Conservation (phyloP, 1,140 invertebrate species). For the Periplaneta americana region DNA sequence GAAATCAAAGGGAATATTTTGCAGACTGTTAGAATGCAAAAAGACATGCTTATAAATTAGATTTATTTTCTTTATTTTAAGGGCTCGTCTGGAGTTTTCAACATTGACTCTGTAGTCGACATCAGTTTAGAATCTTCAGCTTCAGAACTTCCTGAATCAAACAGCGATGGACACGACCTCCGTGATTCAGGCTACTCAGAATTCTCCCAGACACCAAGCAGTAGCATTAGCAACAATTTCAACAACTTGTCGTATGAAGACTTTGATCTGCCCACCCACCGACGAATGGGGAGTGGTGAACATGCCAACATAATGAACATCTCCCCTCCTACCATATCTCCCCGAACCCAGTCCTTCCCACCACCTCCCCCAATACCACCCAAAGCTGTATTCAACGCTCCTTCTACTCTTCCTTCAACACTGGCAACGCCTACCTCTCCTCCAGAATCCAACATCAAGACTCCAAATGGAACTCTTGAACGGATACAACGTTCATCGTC, state of each 20-base stretch:
- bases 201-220: slow-evolving; percentile 44
- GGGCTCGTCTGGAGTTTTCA: slow-evolving; percentile 19
- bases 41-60: neutral
- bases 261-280: slow-evolving; percentile 35
- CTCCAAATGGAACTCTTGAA: slow-evolving; percentile 34
- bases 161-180: slow-evolving; percentile 36
- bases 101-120: slow-evolving; percentile 18
- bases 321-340: slow-evolving; percentile 37
- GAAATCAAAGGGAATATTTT: too few relatives aligned
- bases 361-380: slow-evolving; percentile 31
- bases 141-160: slow-evolving; percentile 22
- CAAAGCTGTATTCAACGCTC: slow-evolving; percentile 25
- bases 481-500: slow-evolving; percentile 33
- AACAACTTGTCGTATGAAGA: slow-evolving; percentile 52
- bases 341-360: slow-evolving; percentile 21
- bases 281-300: slow-evolving; percentile 27
- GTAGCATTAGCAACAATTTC: slow-evolving; percentile 43
- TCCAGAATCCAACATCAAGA: slow-evolving; percentile 25
- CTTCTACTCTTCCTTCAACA: slow-evolving; percentile 18
- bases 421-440: neutral
- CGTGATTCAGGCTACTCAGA: slow-evolving; percentile 40
- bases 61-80: neutral
- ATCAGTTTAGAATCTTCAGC: slow-evolving; percentile 20
- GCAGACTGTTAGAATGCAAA: too few relatives aligned
- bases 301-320: slow-evolving; percentile 41